Conservation (phyloP, 2,797 vertebrate species). For the Sebastolobus altivelis region DNA sequence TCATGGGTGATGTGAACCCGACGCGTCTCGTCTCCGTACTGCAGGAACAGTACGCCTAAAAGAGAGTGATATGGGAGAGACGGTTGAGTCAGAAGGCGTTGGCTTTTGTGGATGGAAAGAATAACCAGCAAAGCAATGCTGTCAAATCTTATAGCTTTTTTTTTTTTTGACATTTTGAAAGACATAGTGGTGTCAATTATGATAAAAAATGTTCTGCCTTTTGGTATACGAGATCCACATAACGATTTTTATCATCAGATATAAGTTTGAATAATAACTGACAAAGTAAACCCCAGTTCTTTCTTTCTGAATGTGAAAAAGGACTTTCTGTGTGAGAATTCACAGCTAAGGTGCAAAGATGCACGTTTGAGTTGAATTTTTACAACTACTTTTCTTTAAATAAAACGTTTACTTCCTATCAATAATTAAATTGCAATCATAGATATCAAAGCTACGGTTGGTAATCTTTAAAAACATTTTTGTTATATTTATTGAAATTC, state of each 20-base stretch:
- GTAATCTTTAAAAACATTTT: too few relatives aligned
- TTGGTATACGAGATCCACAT: neutral
- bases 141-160: neutral
- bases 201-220: slow-evolving; percentile 28
- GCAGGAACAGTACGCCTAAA: slow-evolving; percentile 96
- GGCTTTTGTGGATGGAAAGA: slow-evolving; percentile 19
- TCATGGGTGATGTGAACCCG: slow-evolving; percentile 99
- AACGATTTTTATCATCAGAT: slow-evolving; percentile 16
- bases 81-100: neutral
- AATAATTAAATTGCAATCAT: slow-evolving; percentile 2
- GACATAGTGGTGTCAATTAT: neutral
- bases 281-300: slow-evolving; percentile 13
- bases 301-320: slow-evolving; percentile 22
- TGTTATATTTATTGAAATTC: too few relatives aligned
- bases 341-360: slow-evolving; percentile 5
- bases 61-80: slow-evolving; percentile 10
- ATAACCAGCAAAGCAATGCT: slow-evolving; percentile 19
- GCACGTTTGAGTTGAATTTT: neutral
- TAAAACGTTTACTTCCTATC: neutral
- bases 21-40: slow-evolving; percentile 97
- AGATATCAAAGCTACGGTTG: neutral
- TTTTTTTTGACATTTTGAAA: slow-evolving; percentile 17
- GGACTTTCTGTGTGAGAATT: slow-evolving; percentile 16
- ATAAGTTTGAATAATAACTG: slow-evolving; percentile 6
- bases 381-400: neutral